These are phyloP conservation scores for Venturia canescens DNA, from an alignment of 1,140 invertebrate species.

Conservation along the genomic window DNA sequence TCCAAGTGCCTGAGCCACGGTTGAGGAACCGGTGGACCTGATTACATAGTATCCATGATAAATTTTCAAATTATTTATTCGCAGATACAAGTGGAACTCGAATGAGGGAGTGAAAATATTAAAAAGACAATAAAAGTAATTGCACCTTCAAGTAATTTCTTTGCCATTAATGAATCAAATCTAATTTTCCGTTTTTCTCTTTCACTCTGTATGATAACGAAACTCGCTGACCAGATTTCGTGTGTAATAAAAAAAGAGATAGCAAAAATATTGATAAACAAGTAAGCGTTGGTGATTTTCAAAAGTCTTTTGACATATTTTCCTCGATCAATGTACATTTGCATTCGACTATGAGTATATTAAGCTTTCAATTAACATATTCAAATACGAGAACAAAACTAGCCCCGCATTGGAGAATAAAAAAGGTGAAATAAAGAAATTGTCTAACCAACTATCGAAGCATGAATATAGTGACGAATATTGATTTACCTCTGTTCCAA, in stretches of 20 bases:
- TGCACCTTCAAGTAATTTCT: too few relatives aligned
- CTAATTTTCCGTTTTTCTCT: neutral
- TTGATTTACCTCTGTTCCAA: conserved; percentile 28
- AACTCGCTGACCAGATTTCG: conserved; percentile 44
- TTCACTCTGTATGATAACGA: neutral
- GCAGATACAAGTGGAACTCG: too few relatives aligned
- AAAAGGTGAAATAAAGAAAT: neutral
- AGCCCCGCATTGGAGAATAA: conserved; percentile 5
- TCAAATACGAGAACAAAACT: neutral
- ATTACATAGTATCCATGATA: too few relatives aligned
- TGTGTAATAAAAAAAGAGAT: conserved; percentile 29
- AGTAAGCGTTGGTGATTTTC: conserved; percentile 12
- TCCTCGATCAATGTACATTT: too few relatives aligned
- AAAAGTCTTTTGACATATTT: neutral
- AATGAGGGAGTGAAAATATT: too few relatives aligned
- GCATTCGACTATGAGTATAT: conserved; percentile 47
- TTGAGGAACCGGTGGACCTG: too few relatives aligned
- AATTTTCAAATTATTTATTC: too few relatives aligned
- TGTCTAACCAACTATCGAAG: conserved; percentile 12
- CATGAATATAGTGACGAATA: neutral
- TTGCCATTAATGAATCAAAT: too few relatives aligned
- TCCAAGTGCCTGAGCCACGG: too few relatives aligned
- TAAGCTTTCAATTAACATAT: conserved; percentile 26
- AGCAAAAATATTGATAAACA: conserved; percentile 56
- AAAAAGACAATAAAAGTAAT: too few relatives aligned